Evolutionary conservation across 35 echinoderm and acorn worm genomes (phyloP).

Genomic region (Chiridota heheva): DNA sequence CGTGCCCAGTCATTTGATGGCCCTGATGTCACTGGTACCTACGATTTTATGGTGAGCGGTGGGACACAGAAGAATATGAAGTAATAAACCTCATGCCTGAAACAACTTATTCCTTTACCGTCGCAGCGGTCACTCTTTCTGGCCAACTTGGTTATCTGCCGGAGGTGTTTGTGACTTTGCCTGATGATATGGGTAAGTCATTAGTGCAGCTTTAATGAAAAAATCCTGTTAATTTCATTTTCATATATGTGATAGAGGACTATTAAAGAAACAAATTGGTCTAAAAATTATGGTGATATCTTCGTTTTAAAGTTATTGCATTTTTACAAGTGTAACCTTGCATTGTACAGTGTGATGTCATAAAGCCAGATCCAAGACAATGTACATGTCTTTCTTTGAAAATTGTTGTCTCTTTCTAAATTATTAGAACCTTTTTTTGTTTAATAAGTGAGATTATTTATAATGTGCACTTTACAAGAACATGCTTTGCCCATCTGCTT

Average conservation of each 20-base stretch:
- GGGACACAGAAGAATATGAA: slow-evolving; percentile 29
- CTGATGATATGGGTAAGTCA: slow-evolving; percentile 27
- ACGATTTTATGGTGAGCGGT: slow-evolving; percentile 35
- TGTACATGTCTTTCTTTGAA: not conserved
- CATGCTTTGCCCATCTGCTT: no score
- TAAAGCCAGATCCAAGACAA: no score
- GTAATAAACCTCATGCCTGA: slow-evolving; percentile 50
- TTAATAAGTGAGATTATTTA: no score
- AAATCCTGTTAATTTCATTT: no score
- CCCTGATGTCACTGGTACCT: slow-evolving; percentile 33
- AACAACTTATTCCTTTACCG: slow-evolving; percentile 58
- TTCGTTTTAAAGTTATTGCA: not conserved
- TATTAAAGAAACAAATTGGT: no score
- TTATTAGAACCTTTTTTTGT: no score
- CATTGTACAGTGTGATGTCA: no score
- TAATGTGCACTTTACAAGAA: no score
- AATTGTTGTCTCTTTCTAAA: no score
- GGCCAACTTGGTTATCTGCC: slow-evolving; percentile 28
- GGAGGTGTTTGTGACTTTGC: slow-evolving; percentile 14
- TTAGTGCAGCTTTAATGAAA: no score
- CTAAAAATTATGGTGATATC: not conserved
- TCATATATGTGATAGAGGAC: no score
- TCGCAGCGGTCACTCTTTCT: slow-evolving; percentile 47
- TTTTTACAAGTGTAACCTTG: not conserved
- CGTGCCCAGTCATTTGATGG: not conserved